Evolutionary conservation across 2,888 invertebrate species (phyloP).

Genomic region (Apotomis capreana): DNA sequence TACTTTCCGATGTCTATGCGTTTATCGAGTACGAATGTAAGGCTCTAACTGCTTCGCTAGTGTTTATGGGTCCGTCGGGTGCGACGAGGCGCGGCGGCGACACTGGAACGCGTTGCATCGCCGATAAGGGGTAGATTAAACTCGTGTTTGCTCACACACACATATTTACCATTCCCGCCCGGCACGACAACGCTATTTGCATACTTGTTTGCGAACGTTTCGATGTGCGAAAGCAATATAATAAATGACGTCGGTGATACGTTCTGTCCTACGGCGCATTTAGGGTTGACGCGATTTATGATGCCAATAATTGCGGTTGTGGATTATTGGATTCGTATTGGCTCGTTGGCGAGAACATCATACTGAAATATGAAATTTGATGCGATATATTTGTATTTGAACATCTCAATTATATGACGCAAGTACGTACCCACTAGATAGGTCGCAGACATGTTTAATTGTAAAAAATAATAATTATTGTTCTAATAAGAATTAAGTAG

Average conservation of each 20-base stretch:
- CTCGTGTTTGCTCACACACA: constrained; percentile 76
- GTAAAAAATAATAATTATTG: too few relatives aligned
- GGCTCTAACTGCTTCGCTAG: constrained; percentile 18
- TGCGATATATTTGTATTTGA: too few relatives aligned
- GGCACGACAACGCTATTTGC: constrained; percentile 75
- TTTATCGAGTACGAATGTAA: constrained; percentile 28
- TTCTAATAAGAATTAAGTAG: too few relatives aligned
- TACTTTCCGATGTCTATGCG: constrained; percentile 12
- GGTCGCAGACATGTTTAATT: too few relatives aligned
- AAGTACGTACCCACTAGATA: too few relatives aligned
- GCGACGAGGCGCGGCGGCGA: constrained; percentile 44
- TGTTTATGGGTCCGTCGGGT: constrained; percentile 21
- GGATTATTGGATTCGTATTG: constrained; percentile 25
- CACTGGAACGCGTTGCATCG: constrained; percentile 51
- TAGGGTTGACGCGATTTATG: constrained; percentile 37
- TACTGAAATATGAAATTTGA: neutral
- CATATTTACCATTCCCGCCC: constrained; percentile 75
- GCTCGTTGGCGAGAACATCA: neutral
- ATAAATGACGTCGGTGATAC: constrained; percentile 38
- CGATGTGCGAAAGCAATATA: constrained; percentile 55
- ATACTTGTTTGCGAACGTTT: constrained; percentile 77
- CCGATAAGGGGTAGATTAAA: constrained; percentile 80
- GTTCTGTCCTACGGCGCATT: constrained; percentile 31
- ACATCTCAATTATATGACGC: too few relatives aligned
- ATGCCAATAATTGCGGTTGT: constrained; percentile 34